These are phyloP conservation scores for Phorcus lineatus DNA, from an alignment of 2,888 invertebrate genomes.

Conservation along the genomic window DNA sequence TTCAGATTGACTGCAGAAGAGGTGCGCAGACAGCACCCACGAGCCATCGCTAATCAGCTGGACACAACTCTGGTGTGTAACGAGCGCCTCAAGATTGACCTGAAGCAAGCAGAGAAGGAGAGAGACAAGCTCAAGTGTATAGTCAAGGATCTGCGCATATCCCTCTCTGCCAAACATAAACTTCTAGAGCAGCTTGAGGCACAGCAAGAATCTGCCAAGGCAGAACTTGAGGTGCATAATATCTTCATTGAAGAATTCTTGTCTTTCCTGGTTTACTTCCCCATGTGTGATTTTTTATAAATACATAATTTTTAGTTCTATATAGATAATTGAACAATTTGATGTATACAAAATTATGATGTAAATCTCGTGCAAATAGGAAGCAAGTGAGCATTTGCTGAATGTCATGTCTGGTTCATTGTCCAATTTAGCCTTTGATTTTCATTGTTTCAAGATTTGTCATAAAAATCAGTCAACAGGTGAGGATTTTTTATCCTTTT, in stretches of 20 bases:
- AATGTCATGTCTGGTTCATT: no score
- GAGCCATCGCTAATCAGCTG: slow-evolving; percentile 59
- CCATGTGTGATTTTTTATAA: no score
- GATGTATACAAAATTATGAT: no score
- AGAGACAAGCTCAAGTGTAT: slow-evolving; percentile 33
- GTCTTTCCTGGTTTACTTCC: no score
- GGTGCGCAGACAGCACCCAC: slow-evolving; percentile 58
- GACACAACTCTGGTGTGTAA: slow-evolving; percentile 51
- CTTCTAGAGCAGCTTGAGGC: slow-evolving; percentile 28
- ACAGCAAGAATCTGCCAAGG: slow-evolving; percentile 23
- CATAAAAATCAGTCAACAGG: no score
- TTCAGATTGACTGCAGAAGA: slow-evolving; percentile 58
- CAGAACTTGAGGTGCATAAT: slow-evolving; percentile 29
- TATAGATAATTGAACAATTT: no score
- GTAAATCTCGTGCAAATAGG: no score
- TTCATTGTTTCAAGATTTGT: no score
- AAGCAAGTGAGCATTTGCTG: no score
- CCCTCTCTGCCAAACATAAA: slow-evolving; percentile 30
- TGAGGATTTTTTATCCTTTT: no score
- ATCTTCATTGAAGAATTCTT: not conserved
- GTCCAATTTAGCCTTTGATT: no score
- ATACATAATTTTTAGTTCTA: no score
- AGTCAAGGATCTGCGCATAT: slow-evolving; percentile 37
- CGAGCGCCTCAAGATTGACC: slow-evolving; percentile 48
- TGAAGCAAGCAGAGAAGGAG: slow-evolving; percentile 33